Evolutionary conservation across 2,113 vertebrate genomes (phyloP).

Genomic region (Bos javanicus): DNA sequence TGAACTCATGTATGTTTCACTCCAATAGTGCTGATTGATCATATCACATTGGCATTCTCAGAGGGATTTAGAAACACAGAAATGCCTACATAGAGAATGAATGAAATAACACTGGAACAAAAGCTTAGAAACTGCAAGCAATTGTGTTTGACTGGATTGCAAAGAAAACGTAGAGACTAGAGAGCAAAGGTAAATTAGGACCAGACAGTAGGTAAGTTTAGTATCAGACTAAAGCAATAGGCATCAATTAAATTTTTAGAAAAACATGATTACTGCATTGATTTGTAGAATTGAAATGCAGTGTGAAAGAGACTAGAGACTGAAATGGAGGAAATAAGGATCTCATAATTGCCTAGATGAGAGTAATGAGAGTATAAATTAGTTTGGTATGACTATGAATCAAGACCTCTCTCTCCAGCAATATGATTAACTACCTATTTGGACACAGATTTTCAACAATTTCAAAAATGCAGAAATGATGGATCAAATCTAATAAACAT

Average conservation of each 20-base stretch:
- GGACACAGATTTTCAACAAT: background rate
- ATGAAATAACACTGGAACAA: background rate
- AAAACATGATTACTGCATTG: background rate
- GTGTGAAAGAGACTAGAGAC: background rate
- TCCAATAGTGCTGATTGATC: background rate
- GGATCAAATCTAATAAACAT: background rate
- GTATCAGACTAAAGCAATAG: background rate
- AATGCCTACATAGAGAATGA: background rate
- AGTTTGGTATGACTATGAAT: background rate
- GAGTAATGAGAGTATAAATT: conserved; percentile 1
- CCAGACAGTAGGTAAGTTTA: background rate
- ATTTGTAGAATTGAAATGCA: background rate
- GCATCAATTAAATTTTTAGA: conserved; percentile 10
- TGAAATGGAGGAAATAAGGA: background rate
- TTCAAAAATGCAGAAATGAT: background rate
- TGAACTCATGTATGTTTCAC: background rate
- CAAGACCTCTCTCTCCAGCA: background rate
- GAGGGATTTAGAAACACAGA: background rate
- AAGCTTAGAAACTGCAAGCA: background rate
- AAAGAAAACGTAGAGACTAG: background rate
- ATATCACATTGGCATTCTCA: background rate
- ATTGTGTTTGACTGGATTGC: background rate
- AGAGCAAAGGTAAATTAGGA: background rate
- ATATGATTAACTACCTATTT: conserved; percentile 5
- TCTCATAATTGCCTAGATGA: background rate